Conservation (phyloP, 2,797 vertebrate genomes). For the Mormyrus proboscirostris region DNA sequence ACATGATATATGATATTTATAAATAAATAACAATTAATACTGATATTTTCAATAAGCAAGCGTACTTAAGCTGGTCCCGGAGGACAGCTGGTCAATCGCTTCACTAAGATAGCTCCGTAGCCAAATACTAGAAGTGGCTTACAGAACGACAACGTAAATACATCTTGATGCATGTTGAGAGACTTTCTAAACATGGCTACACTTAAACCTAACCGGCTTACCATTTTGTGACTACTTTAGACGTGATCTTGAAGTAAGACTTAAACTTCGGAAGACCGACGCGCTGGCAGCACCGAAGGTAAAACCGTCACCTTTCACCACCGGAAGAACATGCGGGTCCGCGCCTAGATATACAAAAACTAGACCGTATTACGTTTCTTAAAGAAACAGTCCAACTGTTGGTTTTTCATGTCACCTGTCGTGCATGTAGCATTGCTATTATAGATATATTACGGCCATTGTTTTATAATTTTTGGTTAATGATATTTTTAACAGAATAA, state of each 20-base stretch:
- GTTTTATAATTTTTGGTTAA: background rate
- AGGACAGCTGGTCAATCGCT: background rate
- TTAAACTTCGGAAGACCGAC: background rate
- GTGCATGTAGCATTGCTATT: background rate
- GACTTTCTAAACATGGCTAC: background rate
- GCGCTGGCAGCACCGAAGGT: background rate
- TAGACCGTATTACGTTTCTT: background rate
- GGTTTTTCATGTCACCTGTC: background rate
- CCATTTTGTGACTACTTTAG: constrained; percentile 15
- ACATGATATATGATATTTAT: background rate
- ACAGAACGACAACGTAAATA: background rate
- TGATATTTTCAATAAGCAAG: background rate
- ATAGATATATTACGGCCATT: background rate
- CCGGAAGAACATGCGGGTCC: constrained; percentile 3
- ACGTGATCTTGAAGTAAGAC: background rate
- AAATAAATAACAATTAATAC: background rate
- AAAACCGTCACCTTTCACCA: background rate
- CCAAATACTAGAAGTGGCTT: background rate
- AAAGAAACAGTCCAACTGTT: background rate
- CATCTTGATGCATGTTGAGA: background rate
- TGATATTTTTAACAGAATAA: background rate
- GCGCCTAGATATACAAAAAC: background rate
- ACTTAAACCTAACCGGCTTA: background rate
- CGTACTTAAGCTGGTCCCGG: background rate
- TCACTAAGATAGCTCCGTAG: background rate